Conservation (phyloP, 2,797 vertebrate species). For the Silurus aristotelis region DNA sequence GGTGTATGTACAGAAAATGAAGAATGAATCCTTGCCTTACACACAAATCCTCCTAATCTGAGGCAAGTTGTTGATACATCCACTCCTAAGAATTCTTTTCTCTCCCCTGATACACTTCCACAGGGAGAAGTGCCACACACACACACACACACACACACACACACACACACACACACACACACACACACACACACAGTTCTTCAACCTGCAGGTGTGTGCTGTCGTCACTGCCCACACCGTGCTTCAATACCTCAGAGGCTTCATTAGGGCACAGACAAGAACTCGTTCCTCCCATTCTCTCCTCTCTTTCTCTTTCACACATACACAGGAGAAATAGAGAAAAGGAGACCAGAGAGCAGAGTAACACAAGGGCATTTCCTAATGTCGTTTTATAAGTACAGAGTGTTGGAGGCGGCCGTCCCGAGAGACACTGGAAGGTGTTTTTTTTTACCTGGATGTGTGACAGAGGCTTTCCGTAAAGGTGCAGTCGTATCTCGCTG, state of each 20-base stretch:
- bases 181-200: slow-evolving; percentile 21
- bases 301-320: neutral
- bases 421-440: slow-evolving; percentile 57
- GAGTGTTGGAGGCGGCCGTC: slow-evolving; percentile 67
- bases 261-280: slow-evolving; percentile 45
- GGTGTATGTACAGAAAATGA: slow-evolving; percentile 51
- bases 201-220: slow-evolving; percentile 31
- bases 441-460: slow-evolving; percentile 60
- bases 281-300: slow-evolving; percentile 3
- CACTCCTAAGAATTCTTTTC: slow-evolving; percentile 41
- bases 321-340: slow-evolving; percentile 24
- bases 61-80: slow-evolving; percentile 56
- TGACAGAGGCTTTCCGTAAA: slow-evolving; percentile 52
- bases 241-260: slow-evolving; percentile 58
- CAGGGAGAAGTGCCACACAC: neutral
- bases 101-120: slow-evolving; percentile 43
- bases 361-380: slow-evolving; percentile 64
- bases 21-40: slow-evolving; percentile 48
- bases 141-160: neutral
- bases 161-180: slow-evolving; percentile 41
- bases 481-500: slow-evolving; percentile 17
- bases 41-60: slow-evolving; percentile 50
- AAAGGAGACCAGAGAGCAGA: slow-evolving; percentile 49
- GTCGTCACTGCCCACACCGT: slow-evolving; percentile 40
- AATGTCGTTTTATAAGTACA: slow-evolving; percentile 63